Evolutionary conservation across 2,113 vertebrate genomes (phyloP), one percentile per base, ranked within the genome.

Genomic region (Periophthalmodon schlosseri): DNA sequence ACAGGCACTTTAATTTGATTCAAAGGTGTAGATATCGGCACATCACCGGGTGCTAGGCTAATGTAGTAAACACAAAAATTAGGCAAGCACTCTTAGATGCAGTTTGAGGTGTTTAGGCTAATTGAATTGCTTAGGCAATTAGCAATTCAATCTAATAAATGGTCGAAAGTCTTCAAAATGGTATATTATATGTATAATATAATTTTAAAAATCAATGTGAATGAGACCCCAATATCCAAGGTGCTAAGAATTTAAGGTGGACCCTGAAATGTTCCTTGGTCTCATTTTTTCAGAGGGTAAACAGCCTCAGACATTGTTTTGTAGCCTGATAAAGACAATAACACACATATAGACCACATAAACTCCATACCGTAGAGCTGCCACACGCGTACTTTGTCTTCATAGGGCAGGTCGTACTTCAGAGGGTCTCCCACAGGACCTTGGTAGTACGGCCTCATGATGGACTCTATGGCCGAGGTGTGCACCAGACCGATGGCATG

Each of bases 361-460:
- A 14, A 15, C 14, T 70, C 94, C 39, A 3, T 49, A 99, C 97
- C 97, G 0, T 99, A 99, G 39, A 99, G 94, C 60, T 99, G 97
- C 98, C 98, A 99, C 76, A 97, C 94, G 2, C 96, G 94, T 76
- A 99, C 96, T 79, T 96, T 95, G 92, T 99, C 97, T 66, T 98
- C 95, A 0, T 97, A 98, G 13, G 97, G 96, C 0, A 99, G 94
- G 75, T 96, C 91, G 0, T 98, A 99, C 75, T 96, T 97, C 70
- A 98, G 93, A 0, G 97, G 98, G 82, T 99, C 98, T 0, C 97
- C 97, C 12, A 98, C 97, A 0, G 98, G 97, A 4, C 97, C 98
- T 85, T 96, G 96, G 91, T 99, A 99, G 86, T 99, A 99, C 0
- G 98, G 98, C 54, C 94, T 95, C 97, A 99, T 99, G 90, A 99